Conservation (phyloP, 1,140 invertebrate genomes). For the Drosophila busckii region DNA sequence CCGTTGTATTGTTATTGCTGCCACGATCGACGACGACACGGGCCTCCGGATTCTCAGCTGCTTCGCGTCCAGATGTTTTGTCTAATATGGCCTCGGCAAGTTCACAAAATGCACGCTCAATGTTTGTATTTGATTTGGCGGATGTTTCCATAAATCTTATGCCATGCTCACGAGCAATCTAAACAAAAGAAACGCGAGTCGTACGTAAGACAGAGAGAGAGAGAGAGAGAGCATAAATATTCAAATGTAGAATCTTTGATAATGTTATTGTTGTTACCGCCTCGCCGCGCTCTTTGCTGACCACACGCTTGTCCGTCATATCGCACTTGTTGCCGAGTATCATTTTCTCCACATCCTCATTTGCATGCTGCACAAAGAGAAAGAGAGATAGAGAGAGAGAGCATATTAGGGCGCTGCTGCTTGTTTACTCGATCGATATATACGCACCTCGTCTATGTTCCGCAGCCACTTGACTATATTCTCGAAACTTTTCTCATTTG, state of each 20-base stretch:
- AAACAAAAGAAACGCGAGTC: conserved; percentile 19
- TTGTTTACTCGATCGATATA: background rate
- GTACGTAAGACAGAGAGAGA: background rate
- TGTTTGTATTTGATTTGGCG: conserved; percentile 98
- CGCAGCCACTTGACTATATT: conserved; percentile 99
- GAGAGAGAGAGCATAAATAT: background rate
- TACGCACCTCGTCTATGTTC: conserved; percentile 94
- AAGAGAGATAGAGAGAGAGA: conserved; percentile 6
- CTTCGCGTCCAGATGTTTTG: conserved; percentile 86
- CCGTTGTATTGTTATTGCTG: conserved; percentile 78
- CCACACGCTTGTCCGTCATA: conserved; percentile 97
- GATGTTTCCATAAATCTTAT: conserved; percentile 99
- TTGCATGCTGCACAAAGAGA: conserved; percentile 90
- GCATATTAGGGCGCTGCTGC: background rate
- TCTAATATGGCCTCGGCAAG: conserved; percentile 97
- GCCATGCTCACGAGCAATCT: conserved; percentile 98
- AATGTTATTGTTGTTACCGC: conserved; percentile 81
- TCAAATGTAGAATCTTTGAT: background rate
- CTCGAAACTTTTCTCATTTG: conserved; percentile 98
- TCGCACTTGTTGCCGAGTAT: conserved; percentile 99
- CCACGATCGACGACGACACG: conserved; percentile 84
- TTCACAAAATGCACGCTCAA: conserved; percentile 98
- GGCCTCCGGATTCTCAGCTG: conserved; percentile 84
- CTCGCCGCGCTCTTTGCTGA: conserved; percentile 93
- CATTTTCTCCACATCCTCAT: conserved; percentile 99